A percentile compares a stretch with the other conserved stretches of the same genome.
These are phyloP conservation scores for Oostethus manadensis DNA, from an alignment of 2,113 vertebrate genomes.

Conservation along the genomic window DNA sequence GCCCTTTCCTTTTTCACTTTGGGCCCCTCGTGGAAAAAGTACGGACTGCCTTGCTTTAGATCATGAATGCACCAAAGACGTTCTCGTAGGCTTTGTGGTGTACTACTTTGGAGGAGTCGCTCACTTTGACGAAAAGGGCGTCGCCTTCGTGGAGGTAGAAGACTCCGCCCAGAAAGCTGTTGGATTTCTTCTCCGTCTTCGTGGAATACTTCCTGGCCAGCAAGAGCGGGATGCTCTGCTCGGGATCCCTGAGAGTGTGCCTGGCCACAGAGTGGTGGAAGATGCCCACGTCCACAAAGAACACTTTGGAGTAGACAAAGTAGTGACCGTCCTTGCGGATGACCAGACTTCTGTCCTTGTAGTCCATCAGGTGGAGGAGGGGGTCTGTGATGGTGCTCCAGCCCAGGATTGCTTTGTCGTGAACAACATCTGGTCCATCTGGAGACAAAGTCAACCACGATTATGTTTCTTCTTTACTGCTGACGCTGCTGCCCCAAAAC, in stretches of 20 bases:
- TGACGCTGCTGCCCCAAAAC: too few species aligned
- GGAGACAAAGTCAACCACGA: neutral
- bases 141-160: constrained; percentile 69
- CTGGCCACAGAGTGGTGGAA: constrained; percentile 61
- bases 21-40: too few species aligned
- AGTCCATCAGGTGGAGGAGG: constrained; percentile 63
- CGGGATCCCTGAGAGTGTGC: constrained; percentile 42
- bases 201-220: constrained; percentile 39
- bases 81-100: constrained; percentile 48
- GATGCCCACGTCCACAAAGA: neutral
- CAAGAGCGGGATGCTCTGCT: constrained; percentile 56
- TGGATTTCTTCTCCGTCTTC: constrained; percentile 27
- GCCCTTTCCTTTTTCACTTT: too few species aligned
- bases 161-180: constrained; percentile 76
- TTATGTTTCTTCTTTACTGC: too few species aligned
- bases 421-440: constrained; percentile 32
- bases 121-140: constrained; percentile 69
- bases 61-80: constrained; percentile 79
- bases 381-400: constrained; percentile 66
- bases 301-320: constrained; percentile 80
- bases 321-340: constrained; percentile 70
- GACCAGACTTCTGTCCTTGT: constrained; percentile 58
- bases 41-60: constrained; percentile 47
- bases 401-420: constrained; percentile 26
- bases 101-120: constrained; percentile 27